These are phyloP conservation scores for Aphaenogaster floridana DNA, from an alignment of 1,140 invertebrate species.

Conservation along the genomic window DNA sequence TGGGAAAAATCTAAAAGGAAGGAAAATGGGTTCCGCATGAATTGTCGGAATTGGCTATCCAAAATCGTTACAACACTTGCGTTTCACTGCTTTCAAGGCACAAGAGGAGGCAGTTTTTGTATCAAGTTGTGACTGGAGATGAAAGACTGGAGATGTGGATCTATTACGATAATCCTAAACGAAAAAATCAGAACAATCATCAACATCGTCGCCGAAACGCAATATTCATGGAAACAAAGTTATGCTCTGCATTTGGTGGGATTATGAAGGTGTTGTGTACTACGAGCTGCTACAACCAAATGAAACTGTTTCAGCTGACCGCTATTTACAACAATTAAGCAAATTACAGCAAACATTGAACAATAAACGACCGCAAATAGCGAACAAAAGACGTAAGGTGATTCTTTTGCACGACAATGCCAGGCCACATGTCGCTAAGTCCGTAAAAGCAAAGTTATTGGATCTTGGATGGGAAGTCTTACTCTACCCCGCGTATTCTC, in stretches of 20 bases:
- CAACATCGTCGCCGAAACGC: background rate
- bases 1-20: background rate
- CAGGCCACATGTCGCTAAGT: slow-evolving; percentile 11
- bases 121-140: slow-evolving; percentile 3
- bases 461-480: slow-evolving; percentile 4
- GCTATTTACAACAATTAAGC: slow-evolving; percentile 2
- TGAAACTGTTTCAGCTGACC: background rate
- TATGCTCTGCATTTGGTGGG: background rate
- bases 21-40: background rate
- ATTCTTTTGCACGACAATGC: background rate
- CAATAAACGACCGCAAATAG: background rate
- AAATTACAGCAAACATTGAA: slow-evolving; percentile 6
- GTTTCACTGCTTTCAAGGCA: background rate
- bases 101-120: background rate
- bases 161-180: background rate
- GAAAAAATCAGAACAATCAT: background rate
- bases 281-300: background rate
- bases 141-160: background rate
- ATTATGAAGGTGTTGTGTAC: background rate
- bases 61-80: background rate
- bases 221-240: background rate
- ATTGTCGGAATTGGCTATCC: background rate
- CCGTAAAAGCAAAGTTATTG: background rate
- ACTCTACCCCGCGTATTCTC: background rate
- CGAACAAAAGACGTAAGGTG: background rate